Evolutionary conservation across 2,888 invertebrate species (phyloP), one percentile per base, ranked within the genome.

Genomic region (Ennomos fuscantarius): DNA sequence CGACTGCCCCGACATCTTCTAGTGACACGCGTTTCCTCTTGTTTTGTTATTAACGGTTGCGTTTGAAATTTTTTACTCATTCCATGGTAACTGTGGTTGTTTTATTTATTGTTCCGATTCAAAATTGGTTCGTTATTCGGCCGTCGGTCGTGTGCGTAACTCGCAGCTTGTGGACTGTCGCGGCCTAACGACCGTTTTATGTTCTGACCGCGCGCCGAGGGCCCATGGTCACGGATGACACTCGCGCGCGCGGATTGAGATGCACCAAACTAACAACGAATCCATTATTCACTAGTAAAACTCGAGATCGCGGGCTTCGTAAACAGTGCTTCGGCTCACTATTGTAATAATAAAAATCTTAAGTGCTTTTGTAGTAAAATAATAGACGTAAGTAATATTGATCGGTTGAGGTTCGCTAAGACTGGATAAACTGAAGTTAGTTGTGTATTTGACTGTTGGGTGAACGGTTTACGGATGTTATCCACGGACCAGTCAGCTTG

Each of bases 1-100:
- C 55, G 90, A 86, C 74, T 99, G 99, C 93, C 99, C 99, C 42
- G 95, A 97, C 86, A 98, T 99, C 84, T 99, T 95, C 93, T 96
- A 91, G 82, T 79, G 60, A 41, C 55, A 46, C 60, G 31, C 47
- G 54, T 62, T 56, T 60, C 61, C 31, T 31, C 47, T 55, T 54
- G 59, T 62, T 51, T 63, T 51, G 60, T 66, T 59, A 60, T 66
- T 46, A 46, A 36, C 15, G 31, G 8, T 65, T 66, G 63, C 64
- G 66, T 68, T 71, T 66, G 64, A 63, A 68, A 59, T 42, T 24
- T 1, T 24, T 67, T 61, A 69, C 75, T 78, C 77, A 78, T 78
- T 78, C 75, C 78, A 68, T 73, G 65, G 53, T 69, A 64, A 68
- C 71, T 73, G 71, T 75, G 73, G 63, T 75, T 63, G 69, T 72